phyloP scores from a whole-genome alignment of 2,888 invertebrate genomes.

The Lithophane leautieri region DNA sequence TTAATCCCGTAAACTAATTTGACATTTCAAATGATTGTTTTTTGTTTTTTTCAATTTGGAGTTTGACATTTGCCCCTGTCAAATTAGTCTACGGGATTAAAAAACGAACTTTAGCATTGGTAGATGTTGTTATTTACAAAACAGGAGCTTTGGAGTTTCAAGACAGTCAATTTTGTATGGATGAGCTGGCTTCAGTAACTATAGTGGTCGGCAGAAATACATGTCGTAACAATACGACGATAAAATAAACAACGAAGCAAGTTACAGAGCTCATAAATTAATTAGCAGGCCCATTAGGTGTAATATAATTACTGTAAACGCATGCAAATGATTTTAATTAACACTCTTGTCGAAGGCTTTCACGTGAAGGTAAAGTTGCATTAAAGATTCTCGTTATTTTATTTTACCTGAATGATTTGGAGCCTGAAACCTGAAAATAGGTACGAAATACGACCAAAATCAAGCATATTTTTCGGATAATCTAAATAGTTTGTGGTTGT shows the following conservation, averaged over 20 bases:
- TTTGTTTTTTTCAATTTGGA: too few relatives aligned
- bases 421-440: not conserved
- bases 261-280: conserved; percentile 57
- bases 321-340: conserved; percentile 61
- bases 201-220: not conserved
- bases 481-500: not conserved
- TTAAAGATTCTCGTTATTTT: not conserved
- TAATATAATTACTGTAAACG: conserved; percentile 51
- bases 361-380: not conserved
- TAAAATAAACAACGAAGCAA: conserved; percentile 47
- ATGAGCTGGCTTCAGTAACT: not conserved
- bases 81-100: too few relatives aligned
- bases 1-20: not conserved
- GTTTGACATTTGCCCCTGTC: too few relatives aligned
- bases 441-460: not conserved
- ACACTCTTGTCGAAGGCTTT: conserved; percentile 38
- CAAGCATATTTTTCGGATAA: not conserved
- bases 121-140: not conserved
- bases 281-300: conserved; percentile 53
- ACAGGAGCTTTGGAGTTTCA: not conserved
- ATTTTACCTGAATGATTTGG: not conserved
- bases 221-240: conserved; percentile 27
- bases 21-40: too few relatives aligned
- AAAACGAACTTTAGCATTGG: not conserved
- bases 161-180: not conserved